Evolutionary conservation across 2,888 invertebrate species (phyloP).

Genomic region (Eucera pruinosa): DNA sequence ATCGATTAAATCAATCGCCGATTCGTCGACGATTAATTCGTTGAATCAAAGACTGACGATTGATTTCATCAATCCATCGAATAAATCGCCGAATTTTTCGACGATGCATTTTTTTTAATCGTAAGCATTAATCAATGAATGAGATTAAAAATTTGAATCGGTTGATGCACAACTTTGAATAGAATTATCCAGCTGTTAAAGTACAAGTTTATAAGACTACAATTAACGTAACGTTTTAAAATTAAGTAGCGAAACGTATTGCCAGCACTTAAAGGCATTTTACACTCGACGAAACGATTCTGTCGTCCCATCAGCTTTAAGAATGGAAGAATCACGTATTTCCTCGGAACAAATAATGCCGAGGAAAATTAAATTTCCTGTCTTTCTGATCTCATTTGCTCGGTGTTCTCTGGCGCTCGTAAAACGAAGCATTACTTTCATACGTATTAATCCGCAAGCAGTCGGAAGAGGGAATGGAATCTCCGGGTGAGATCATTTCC

Average conservation of each 20-base stretch:
- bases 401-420: slow-evolving; percentile 28
- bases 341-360: slow-evolving; percentile 34
- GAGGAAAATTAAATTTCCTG: slow-evolving; percentile 44
- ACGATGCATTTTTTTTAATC: no score
- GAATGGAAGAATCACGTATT: slow-evolving; percentile 15
- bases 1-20: no score
- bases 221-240: background rate
- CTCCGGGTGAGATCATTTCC: slow-evolving; percentile 22
- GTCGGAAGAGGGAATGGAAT: slow-evolving; percentile 34
- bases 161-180: no score
- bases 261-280: background rate
- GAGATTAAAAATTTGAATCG: no score
- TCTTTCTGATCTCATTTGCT: slow-evolving; percentile 42
- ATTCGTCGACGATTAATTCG: no score
- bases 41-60: no score
- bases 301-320: background rate
- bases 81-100: no score
- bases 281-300: slow-evolving; percentile 19
- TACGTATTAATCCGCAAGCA: slow-evolving; percentile 49
- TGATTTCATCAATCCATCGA: no score
- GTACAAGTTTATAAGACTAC: no score
- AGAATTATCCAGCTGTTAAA: no score
- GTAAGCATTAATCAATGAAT: no score
- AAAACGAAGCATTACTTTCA: slow-evolving; percentile 43
- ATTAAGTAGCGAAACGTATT: background rate